phyloP scores from a whole-genome alignment of 2,113 vertebrate genomes.

The Pterocles orientalis region DNA sequence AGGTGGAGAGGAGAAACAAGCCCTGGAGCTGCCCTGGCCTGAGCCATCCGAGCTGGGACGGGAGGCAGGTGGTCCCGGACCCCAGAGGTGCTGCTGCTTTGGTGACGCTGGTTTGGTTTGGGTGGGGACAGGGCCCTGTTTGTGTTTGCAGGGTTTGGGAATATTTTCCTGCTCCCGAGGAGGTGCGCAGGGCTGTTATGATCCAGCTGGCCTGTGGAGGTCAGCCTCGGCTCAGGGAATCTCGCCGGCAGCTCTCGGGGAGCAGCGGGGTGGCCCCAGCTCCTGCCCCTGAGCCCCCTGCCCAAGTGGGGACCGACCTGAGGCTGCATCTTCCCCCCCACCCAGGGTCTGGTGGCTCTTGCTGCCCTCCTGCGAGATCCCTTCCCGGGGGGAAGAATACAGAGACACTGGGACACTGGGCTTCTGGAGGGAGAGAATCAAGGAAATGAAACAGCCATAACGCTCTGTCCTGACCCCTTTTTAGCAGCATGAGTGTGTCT shows the following conservation, averaged over 20 bases:
- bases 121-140: background rate
- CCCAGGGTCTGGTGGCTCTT: background rate
- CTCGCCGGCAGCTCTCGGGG: background rate
- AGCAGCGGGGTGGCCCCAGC: background rate
- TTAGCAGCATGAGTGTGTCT: rapidly evolving
- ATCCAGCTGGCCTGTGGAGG: conserved; percentile 23
- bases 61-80: rapidly evolving
- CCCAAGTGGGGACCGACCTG: background rate
- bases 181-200: background rate
- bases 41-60: background rate
- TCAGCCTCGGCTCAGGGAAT: conserved; percentile 30
- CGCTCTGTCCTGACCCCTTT: background rate
- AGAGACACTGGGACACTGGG: rapidly evolving
- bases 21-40: background rate
- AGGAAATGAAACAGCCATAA: rapidly evolving
- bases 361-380: background rate
- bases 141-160: rapidly evolving
- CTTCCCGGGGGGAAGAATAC: background rate
- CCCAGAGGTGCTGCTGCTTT: rapidly evolving
- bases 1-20: background rate
- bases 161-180: rapidly evolving
- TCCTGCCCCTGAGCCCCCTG: background rate
- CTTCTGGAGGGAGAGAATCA: background rate
- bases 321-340: rapidly evolving
- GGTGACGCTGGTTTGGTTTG: rapidly evolving